These are phyloP conservation scores for Omphaloscelis lunosa DNA, from an alignment of 2,888 invertebrate genomes.

Conservation along the genomic window DNA sequence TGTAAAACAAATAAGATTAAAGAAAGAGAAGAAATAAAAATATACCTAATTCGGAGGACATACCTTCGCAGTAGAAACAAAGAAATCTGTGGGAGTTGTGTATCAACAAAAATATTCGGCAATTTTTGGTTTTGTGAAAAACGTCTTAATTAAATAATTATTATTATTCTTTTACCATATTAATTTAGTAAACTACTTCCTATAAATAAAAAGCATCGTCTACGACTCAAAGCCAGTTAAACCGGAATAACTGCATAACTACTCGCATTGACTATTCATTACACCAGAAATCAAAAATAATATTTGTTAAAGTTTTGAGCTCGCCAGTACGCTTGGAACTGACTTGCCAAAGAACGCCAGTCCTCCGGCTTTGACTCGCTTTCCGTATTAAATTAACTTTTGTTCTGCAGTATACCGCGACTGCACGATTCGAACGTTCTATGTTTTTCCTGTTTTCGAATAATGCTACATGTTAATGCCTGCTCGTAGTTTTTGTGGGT, in stretches of 20 bases:
- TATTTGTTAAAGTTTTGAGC: constrained; percentile 37
- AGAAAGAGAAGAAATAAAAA: neutral
- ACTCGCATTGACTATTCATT: constrained; percentile 33
- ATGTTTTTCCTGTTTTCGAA: constrained; percentile 49
- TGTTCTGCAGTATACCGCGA: constrained; percentile 63
- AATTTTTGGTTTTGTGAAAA: neutral
- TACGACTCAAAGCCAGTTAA: neutral
- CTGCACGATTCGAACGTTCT: constrained; percentile 51
- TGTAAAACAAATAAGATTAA: constrained; percentile 37
- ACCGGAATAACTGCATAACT: constrained; percentile 30
- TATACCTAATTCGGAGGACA: neutral
- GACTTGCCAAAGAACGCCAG: constrained; percentile 65
- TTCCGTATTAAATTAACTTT: constrained; percentile 71
- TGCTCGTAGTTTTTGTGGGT: constrained; percentile 18
- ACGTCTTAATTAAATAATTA: neutral
- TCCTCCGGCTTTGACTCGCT: constrained; percentile 65
- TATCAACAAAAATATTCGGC: neutral
- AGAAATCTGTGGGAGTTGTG: neutral
- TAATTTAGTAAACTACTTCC: too few relatives aligned
- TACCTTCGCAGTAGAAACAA: neutral
- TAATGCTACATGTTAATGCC: constrained; percentile 53
- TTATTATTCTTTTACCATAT: neutral
- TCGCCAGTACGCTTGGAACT: constrained; percentile 53
- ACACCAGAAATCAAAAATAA: constrained; percentile 40
- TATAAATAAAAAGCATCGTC: neutral